phyloP scores from a whole-genome alignment of 2,888 invertebrate species.

The Ophion ellenae region DNA sequence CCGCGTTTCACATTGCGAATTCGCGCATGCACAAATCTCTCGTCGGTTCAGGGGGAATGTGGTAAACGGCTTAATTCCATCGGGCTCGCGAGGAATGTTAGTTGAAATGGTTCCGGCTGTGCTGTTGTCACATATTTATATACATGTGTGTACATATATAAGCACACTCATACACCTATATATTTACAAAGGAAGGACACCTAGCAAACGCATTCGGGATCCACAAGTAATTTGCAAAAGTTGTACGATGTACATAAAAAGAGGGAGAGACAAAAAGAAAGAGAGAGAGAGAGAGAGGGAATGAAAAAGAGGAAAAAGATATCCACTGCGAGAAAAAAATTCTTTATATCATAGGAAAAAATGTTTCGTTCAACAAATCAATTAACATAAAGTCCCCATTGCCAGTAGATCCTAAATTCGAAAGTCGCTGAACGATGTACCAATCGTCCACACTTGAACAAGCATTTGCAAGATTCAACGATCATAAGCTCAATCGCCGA shows the following conservation, averaged over 20 bases:
- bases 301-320: background rate
- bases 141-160: background rate
- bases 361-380: no score
- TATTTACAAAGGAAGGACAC: constrained; percentile 31
- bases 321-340: background rate
- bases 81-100: constrained; percentile 79
- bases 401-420: no score
- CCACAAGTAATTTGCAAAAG: constrained; percentile 32
- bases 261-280: background rate
- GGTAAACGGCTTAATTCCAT: constrained; percentile 77
- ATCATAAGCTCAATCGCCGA: no score
- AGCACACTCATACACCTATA: background rate
- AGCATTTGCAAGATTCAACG: no score
- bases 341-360: background rate
- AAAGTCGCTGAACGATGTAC: no score
- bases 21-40: constrained; percentile 73
- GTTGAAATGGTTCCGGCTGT: constrained; percentile 74
- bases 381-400: no score
- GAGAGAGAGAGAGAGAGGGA: background rate
- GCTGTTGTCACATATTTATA: constrained; percentile 30
- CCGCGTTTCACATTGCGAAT: constrained; percentile 58
- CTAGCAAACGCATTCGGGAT: constrained; percentile 51
- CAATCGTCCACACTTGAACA: no score
- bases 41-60: constrained; percentile 71
- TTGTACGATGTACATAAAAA: constrained; percentile 4